Conservation (phyloP, 1,140 invertebrate genomes). For the Rhagoletis zephyria region DNA sequence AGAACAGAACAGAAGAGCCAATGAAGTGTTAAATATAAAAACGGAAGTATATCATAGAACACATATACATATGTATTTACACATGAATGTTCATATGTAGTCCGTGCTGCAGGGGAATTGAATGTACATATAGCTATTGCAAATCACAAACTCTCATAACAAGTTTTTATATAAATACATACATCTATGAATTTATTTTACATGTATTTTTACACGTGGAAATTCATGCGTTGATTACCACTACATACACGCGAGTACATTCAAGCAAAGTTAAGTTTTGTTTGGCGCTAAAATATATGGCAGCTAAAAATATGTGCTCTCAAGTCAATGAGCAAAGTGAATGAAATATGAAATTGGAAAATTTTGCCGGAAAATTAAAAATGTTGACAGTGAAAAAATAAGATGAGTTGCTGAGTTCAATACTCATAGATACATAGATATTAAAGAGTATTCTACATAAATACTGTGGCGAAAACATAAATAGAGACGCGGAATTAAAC, state of each 20-base stretch:
- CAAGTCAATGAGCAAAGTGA: background rate
- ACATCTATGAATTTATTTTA: no score
- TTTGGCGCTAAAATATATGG: background rate
- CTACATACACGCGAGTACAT: background rate
- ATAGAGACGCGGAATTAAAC: no score
- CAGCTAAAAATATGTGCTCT: slow-evolving; percentile 1
- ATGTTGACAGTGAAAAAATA: no score
- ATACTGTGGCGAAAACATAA: no score
- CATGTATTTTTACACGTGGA: background rate
- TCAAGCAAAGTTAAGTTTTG: background rate
- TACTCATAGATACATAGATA: background rate
- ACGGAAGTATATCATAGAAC: no score
- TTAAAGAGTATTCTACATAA: background rate
- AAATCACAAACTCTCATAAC: background rate
- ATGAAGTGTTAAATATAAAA: no score
- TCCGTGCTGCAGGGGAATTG: background rate
- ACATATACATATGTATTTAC: no score
- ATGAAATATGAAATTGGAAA: slow-evolving; percentile 1
- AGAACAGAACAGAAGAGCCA: no score
- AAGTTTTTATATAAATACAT: no score
- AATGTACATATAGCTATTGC: background rate
- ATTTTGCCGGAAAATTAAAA: background rate
- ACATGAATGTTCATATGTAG: no score
- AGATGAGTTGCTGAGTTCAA: no score
- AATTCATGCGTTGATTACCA: background rate